Percentiles rank a stretch among this genome's conserved stretches.
Conservation (phyloP, 1,140 invertebrate genomes). For the Mya arenaria region DNA sequence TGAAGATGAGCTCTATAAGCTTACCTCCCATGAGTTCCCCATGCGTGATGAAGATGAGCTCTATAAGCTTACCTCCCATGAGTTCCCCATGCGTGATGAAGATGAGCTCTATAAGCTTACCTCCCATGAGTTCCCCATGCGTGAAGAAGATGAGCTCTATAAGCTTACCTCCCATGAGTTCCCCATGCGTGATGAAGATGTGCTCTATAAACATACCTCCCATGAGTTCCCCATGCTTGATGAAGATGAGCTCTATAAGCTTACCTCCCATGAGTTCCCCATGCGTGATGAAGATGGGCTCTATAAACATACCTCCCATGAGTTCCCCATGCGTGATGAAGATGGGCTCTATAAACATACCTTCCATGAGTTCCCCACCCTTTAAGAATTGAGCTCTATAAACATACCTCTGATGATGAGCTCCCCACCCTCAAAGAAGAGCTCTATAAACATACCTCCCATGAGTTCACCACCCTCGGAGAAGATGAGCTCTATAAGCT, state of each 20-base stretch:
- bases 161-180: too few relatives aligned
- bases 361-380: too few relatives aligned
- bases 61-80: conserved; percentile 80
- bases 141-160: conserved; percentile 65
- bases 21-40: conserved; percentile 66
- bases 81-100: conserved; percentile 59
- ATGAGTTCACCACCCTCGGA: conserved; percentile 55
- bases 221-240: conserved; percentile 54
- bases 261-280: too few relatives aligned
- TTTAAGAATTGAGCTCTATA: too few relatives aligned
- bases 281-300: too few relatives aligned
- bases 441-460: too few relatives aligned
- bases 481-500: conserved; percentile 70
- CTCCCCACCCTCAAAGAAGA: too few relatives aligned
- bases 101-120: conserved; percentile 64
- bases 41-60: conserved; percentile 60
- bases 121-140: conserved; percentile 63
- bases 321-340: too few relatives aligned
- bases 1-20: conserved; percentile 64
- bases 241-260: conserved; percentile 67
- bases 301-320: too few relatives aligned
- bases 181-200: too few relatives aligned
- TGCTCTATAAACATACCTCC: conserved; percentile 65
- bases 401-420: too few relatives aligned
- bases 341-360: too few relatives aligned